Evolutionary conservation across 2,113 vertebrate genomes (phyloP).

Genomic region (Onychostoma macrolepis): DNA sequence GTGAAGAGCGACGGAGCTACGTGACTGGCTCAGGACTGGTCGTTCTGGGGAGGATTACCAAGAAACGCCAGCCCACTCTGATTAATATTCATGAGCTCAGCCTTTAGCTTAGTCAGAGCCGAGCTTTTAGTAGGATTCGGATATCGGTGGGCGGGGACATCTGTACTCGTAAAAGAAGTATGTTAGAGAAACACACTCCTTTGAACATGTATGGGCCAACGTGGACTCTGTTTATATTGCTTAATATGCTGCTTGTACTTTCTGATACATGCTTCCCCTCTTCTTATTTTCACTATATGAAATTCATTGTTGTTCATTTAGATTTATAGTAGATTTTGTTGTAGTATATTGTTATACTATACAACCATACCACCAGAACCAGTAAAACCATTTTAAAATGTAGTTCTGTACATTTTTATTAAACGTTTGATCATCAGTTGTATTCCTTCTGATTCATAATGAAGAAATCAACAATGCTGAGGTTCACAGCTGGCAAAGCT

Average conservation of each 20-base stretch:
- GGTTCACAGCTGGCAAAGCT: neutral
- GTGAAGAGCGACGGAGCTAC: slow-evolving; percentile 24
- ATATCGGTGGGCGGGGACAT: neutral
- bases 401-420: too few species aligned
- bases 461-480: neutral
- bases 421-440: neutral
- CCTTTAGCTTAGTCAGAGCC: neutral
- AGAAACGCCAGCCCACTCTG: neutral
- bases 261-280: neutral
- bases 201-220: neutral
- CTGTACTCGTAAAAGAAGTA: neutral
- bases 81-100: slow-evolving; percentile 21
- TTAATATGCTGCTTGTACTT: neutral
- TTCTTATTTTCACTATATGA: neutral
- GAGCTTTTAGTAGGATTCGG: too few species aligned
- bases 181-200: neutral
- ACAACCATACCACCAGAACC: neutral
- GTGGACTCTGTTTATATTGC: neutral
- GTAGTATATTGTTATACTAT: neutral
- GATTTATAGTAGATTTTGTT: neutral
- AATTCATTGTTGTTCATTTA: neutral
- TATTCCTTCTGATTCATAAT: neutral
- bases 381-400: neutral
- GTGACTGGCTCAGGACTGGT: neutral
- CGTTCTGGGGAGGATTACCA: neutral